phyloP scores from a whole-genome alignment of 1,140 invertebrate genomes.

The Plutomurus gul region DNA sequence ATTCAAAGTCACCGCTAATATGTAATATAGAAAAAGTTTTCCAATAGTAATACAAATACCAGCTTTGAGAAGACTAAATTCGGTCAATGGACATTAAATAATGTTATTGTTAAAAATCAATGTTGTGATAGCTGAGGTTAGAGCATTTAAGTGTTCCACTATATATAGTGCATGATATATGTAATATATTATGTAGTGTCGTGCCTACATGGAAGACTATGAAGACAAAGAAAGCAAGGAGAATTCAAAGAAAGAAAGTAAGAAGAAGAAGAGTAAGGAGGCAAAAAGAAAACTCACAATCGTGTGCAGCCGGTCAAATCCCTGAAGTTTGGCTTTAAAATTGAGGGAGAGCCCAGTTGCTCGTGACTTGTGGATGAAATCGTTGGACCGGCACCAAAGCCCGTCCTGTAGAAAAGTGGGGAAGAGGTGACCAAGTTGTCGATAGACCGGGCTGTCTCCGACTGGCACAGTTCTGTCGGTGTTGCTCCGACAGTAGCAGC shows the following conservation, averaged over 20 bases:
- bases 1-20: too few relatives aligned
- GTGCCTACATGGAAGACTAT: too few relatives aligned
- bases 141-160: too few relatives aligned
- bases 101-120: too few relatives aligned
- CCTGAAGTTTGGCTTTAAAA: conserved; percentile 39
- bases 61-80: too few relatives aligned
- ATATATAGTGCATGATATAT: too few relatives aligned
- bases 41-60: too few relatives aligned
- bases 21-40: too few relatives aligned
- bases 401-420: conserved; percentile 37
- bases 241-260: neutral
- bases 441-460: conserved; percentile 35
- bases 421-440: conserved; percentile 31
- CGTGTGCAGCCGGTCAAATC: conserved; percentile 42
- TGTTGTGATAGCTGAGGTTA: too few relatives aligned
- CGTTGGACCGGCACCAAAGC: neutral
- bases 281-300: conserved; percentile 30
- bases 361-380: conserved; percentile 25
- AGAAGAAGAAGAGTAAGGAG: neutral
- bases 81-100: too few relatives aligned
- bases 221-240: too few relatives aligned
- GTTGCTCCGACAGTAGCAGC: neutral
- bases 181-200: too few relatives aligned
- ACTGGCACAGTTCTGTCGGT: conserved; percentile 41
- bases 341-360: conserved; percentile 38